Percentiles rank a stretch among this genome's conserved stretches.
phyloP scores from a whole-genome alignment of 2,888 invertebrate species.

The Tenthredo distinguenda region DNA sequence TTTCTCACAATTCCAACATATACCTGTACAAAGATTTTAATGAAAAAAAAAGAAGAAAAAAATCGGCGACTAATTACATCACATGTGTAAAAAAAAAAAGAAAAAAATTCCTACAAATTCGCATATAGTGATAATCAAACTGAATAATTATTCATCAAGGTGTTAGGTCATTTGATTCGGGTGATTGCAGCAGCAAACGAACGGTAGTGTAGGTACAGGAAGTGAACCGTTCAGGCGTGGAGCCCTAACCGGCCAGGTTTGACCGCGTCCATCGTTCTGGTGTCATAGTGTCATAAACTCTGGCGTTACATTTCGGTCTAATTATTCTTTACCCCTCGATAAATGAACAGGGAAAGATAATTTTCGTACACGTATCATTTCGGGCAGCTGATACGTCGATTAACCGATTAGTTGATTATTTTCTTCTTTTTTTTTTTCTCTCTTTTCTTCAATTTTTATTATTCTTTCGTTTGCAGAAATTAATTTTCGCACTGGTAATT shows the following conservation, averaged over 20 bases:
- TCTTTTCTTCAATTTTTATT: too few species aligned
- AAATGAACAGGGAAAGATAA: too few species aligned
- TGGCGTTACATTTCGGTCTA: neutral
- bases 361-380: too few species aligned
- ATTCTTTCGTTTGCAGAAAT: too few species aligned
- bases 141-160: neutral
- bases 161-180: constrained; percentile 44
- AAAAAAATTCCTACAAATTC: neutral
- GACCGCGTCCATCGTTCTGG: constrained; percentile 2
- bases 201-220: constrained; percentile 36
- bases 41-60: neutral
- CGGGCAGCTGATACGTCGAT: too few species aligned
- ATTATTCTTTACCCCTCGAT: neutral
- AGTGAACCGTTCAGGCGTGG: constrained; percentile 40
- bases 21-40: neutral
- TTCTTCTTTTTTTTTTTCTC: too few species aligned
- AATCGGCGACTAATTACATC: neutral
- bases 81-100: neutral
- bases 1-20: neutral
- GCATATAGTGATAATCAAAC: neutral
- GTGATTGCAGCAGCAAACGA: constrained; percentile 28
- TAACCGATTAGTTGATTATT: too few species aligned
- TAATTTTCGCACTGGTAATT: too few species aligned
- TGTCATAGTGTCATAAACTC: neutral
- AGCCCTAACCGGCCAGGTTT: neutral